Evolutionary conservation across 2,113 vertebrate species (phyloP).

Genomic region (Sapajus apella): DNA sequence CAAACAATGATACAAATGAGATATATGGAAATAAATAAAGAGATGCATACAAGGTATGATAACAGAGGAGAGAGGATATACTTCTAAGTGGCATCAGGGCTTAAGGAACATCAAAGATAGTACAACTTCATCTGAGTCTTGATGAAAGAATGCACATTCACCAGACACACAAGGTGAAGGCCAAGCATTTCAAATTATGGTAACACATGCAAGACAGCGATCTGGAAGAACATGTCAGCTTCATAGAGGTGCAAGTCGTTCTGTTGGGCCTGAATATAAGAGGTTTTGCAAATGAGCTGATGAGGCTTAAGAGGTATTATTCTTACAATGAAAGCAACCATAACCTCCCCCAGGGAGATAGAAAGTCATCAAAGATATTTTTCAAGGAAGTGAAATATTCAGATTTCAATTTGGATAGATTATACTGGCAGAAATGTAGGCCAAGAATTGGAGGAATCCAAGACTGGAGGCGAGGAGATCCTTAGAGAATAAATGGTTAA

Average conservation of each 20-base stretch:
- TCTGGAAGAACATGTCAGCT: not conserved
- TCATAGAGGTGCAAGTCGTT: not conserved
- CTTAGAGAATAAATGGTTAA: not conserved
- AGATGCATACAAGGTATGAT: not conserved
- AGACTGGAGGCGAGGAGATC: rapidly evolving
- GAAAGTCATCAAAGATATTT: not conserved
- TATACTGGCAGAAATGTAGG: not conserved
- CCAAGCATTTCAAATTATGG: not conserved
- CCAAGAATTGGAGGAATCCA: not conserved
- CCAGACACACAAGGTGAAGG: too few species aligned
- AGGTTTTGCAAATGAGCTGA: not conserved
- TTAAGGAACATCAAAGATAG: not conserved
- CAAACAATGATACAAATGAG: not conserved
- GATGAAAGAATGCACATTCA: not conserved
- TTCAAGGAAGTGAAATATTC: not conserved
- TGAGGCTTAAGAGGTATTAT: not conserved
- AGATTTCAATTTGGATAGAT: not conserved
- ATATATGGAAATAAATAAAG: not conserved
- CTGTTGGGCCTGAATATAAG: not conserved
- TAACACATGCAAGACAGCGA: not conserved
- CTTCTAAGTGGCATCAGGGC: too few species aligned
- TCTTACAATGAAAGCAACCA: not conserved
- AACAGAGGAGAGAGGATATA: not conserved
- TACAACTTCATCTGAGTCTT: not conserved
- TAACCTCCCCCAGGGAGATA: not conserved